Evolutionary conservation across 1,140 invertebrate species (phyloP), one percentile per base, ranked within the genome.

Genomic region (Dryas iulia): DNA sequence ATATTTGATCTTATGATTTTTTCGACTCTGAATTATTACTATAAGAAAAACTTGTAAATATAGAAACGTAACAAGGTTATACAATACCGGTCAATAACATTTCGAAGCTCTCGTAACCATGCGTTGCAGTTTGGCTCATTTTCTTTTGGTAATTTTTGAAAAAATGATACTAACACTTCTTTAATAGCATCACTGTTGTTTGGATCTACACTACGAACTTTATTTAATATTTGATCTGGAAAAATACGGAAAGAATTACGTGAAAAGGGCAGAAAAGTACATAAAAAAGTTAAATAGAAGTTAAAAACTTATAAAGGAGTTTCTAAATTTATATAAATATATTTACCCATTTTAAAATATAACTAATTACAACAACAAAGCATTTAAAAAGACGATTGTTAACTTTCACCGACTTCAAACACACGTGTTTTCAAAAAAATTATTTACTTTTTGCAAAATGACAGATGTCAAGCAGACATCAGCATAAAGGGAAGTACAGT

Each of bases 141-240:
- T 25, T 83, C 68, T 64, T 87, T 89, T 0, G 66, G 31, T 59
- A 88, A 62, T 61, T 84, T 86, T 57, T 80, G 79, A 57, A 88
- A 83, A 61, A 88, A 90, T 0, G 66, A 18, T 12, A 78, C 70
- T 0, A 90, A 58, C 3, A 61, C 77, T 54, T 89, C 84, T 66
- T 90, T 90, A 1, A 87, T 76, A 12, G 79, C 82, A 3, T 90
- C 88, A 68, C 73, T 79, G 30, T 90, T 79, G 28, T 84, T 85
- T 5, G 84, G 79, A 57, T 90, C 83, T n/a, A 89, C 77, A 25
- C 83, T 76, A n/a, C 76, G 76, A 25, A 90, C 67, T 81, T 86
- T 86, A 35, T 84, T 76, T 28, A 88, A 74, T 70, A 89, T 76
- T 79, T 82, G 79, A 76, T 76, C 88, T 90, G 72, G 28, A 85